These are phyloP conservation scores for Varroa destructor DNA, from an alignment of 1,140 invertebrate genomes.

Conservation along the genomic window DNA sequence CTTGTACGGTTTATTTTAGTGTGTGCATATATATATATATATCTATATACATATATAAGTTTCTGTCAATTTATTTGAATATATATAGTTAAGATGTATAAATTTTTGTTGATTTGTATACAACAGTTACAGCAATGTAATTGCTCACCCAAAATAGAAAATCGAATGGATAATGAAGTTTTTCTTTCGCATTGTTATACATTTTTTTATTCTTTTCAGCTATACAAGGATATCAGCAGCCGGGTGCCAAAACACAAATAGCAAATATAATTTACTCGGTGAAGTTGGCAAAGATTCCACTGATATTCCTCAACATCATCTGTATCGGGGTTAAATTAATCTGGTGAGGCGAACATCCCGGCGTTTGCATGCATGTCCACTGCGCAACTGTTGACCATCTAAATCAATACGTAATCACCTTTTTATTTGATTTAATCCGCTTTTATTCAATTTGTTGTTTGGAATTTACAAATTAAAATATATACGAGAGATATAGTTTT, in stretches of 20 bases:
- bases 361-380: no score
- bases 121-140: conserved; percentile 14
- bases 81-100: not conserved
- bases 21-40: not conserved
- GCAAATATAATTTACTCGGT: conserved; percentile 75
- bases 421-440: no score
- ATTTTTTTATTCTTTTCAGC: conserved; percentile 45
- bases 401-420: no score
- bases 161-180: no score
- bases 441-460: no score
- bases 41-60: not conserved
- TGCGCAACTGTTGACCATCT: no score
- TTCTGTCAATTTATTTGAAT: not conserved
- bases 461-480: no score
- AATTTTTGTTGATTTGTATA: not conserved
- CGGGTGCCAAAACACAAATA: conserved; percentile 64
- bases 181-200: not conserved
- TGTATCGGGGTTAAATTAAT: conserved; percentile 65
- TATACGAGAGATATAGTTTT: no score
- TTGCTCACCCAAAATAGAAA: not conserved
- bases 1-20: no score
- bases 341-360: no score
- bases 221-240: conserved; percentile 61
- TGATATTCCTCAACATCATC: conserved; percentile 68
- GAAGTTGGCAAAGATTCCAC: conserved; percentile 75